Base-by-base conservation (phyloP, 2,797 vertebrate species). In the Notolepis coatsorum region DNA sequence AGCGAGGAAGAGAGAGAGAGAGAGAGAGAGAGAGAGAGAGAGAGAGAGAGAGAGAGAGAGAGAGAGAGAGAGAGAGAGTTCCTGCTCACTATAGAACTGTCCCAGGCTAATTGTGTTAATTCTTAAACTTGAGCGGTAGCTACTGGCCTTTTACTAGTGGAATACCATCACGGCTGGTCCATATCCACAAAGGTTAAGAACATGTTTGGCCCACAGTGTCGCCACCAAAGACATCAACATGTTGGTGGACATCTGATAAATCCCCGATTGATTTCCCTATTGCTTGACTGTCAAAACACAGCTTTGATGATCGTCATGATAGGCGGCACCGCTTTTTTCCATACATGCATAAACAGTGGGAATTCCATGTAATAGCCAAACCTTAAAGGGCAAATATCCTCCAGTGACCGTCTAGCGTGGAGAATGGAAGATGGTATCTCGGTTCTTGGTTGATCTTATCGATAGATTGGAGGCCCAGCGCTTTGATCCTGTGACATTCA, bases 401-500 rank as follows among this genome's bases (percentile, higher is more conserved):
- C 23, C 21, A 13, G 18, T n/a, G 57, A 1, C 37, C 4, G 30
- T 57, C 59, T 30, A 28, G 27, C 58, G 23, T 33, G 61, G 43
- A 48, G 9, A 27, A 38, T 21, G 8, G 42, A 30, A 13, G 65
- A 60, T 28, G 42, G 10, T 21, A 53, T 49, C 49, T 3, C 33
- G n/a, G 57, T 15, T 46, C 24, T 31, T 51, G 46, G 73, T 58
- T 23, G 71, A 82, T 80, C 64, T 68, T 80, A 87, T 82, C 75
- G 43, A 68, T 42, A 45, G 42, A 66, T 62, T 46, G 55, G 64
- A 41, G 55, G 4, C 3, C 1, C 37, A 2, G 57, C 7, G 59
- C 82, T 76, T 84, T 86, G 65, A 81, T 77, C 64, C 48, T 38
- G 28, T 71, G 65, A 79, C 75, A 72, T 84, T 78, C 73, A 67